A percentile compares a stretch with the other conserved stretches of the same genome.
Evolutionary conservation across 2,113 vertebrate species (phyloP).

Genomic region (Lichenostomus cassidix): DNA sequence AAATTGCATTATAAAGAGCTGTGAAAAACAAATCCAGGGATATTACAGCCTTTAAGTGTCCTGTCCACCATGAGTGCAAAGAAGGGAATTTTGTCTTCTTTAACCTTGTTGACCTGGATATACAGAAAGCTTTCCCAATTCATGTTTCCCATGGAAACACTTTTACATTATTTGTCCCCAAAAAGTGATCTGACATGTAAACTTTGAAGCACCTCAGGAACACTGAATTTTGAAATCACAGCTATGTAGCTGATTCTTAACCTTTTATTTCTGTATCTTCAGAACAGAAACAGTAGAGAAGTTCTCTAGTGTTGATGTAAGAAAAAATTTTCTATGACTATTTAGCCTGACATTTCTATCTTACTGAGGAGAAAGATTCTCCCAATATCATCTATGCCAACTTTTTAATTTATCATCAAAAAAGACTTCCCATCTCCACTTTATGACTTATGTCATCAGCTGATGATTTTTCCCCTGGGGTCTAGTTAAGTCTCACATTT

Average conservation of each 20-base stretch:
- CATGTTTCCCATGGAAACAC: not conserved
- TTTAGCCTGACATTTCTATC: not conserved
- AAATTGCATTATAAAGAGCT: not conserved
- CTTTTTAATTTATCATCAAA: not conserved
- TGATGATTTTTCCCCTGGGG: not conserved
- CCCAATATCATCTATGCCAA: rapidly evolving
- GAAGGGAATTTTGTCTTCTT: not conserved
- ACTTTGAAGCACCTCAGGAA: not conserved
- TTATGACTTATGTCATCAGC: not conserved
- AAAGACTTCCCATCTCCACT: not conserved
- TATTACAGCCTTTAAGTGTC: not conserved
- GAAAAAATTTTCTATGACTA: not conserved
- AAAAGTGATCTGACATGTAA: not conserved
- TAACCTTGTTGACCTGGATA: not conserved
- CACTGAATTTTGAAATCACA: not conserved
- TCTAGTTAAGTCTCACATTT: not conserved
- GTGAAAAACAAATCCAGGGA: not conserved
- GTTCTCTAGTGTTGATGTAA: not conserved
- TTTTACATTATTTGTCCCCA: not conserved
- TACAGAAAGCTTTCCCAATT: not conserved
- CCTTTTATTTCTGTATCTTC: not conserved
- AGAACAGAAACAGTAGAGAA: not conserved
- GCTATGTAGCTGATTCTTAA: not conserved
- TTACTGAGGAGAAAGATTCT: not conserved
- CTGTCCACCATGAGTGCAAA: not conserved